These are phyloP conservation scores for Heliconius hewitsoni DNA, from an alignment of 1,140 invertebrate species.

Conservation along the genomic window DNA sequence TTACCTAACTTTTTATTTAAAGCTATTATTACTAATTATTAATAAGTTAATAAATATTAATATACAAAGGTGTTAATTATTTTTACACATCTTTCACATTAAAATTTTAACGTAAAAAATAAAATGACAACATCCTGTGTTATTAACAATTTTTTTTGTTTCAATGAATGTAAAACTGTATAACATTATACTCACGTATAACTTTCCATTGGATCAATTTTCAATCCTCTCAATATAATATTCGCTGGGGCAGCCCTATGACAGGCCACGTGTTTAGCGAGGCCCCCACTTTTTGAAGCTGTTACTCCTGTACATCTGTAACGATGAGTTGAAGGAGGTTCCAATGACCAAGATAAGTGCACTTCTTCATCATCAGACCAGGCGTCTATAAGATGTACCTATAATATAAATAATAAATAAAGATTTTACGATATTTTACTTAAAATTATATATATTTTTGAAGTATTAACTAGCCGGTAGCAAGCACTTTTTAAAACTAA, in stretches of 20 bases:
- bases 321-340: constrained; percentile 56
- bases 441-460: no score
- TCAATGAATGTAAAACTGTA: no score
- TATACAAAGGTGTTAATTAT: no score
- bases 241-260: constrained; percentile 66
- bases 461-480: no score
- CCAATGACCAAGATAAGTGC: constrained; percentile 65
- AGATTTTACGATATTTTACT: neutral
- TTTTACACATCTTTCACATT: no score
- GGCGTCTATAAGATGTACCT: constrained; percentile 65
- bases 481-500: no score
- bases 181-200: constrained; percentile 61
- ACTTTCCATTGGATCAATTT: constrained; percentile 64
- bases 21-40: no score
- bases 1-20: no score
- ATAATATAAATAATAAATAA: neutral
- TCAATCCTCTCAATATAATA: constrained; percentile 64
- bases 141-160: no score
- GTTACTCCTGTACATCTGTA: constrained; percentile 70
- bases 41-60: no score
- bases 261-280: constrained; percentile 68
- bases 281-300: constrained; percentile 54
- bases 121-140: no score
- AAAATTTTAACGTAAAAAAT: no score
- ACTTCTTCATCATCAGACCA: constrained; percentile 73